These are phyloP conservation scores for Luidia sarsii DNA, from an alignment of 53 echinoderm and acorn worm genomes.

Conservation along the genomic window DNA sequence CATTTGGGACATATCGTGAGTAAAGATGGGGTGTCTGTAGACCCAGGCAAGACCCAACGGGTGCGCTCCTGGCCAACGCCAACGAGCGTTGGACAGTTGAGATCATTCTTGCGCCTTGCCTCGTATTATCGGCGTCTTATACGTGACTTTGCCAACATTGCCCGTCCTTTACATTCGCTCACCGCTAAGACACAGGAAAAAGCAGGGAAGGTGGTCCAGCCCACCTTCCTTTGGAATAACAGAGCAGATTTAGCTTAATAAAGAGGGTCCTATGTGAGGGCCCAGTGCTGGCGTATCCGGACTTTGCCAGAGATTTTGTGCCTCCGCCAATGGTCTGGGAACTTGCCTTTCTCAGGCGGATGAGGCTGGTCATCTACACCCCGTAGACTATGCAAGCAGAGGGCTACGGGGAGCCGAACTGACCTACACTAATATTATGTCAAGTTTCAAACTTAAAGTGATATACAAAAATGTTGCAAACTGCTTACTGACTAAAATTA, in stretches of 20 bases:
- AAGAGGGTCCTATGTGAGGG: constrained; percentile 23
- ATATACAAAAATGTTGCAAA: too few relatives aligned
- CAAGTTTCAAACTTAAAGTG: too few relatives aligned
- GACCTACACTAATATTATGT: neutral
- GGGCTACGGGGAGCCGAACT: neutral
- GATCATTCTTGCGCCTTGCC: constrained; percentile 56
- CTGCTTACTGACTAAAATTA: too few relatives aligned
- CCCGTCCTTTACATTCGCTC: constrained; percentile 36
- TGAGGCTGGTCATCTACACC: neutral
- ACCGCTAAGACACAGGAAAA: constrained; percentile 12
- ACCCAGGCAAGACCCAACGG: constrained; percentile 46
- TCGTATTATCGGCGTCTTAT: constrained; percentile 58
- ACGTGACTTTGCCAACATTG: neutral
- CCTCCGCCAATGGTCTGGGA: constrained; percentile 22
- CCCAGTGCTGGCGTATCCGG: constrained; percentile 45
- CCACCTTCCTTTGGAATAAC: constrained; percentile 24
- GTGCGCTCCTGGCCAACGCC: constrained; percentile 51
- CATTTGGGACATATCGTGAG: constrained; percentile 56
- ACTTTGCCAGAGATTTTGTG: constrained; percentile 47
- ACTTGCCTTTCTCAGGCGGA: constrained; percentile 8
- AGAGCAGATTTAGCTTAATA: constrained; percentile 2
- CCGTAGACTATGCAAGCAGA: constrained; percentile 26
- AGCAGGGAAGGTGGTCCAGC: constrained; percentile 16
- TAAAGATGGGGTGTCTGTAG: constrained; percentile 45
- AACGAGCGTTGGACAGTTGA: constrained; percentile 26